Base-by-base conservation (phyloP, 1,140 invertebrate genomes). In the Thereuonema tuberculata region DNA sequence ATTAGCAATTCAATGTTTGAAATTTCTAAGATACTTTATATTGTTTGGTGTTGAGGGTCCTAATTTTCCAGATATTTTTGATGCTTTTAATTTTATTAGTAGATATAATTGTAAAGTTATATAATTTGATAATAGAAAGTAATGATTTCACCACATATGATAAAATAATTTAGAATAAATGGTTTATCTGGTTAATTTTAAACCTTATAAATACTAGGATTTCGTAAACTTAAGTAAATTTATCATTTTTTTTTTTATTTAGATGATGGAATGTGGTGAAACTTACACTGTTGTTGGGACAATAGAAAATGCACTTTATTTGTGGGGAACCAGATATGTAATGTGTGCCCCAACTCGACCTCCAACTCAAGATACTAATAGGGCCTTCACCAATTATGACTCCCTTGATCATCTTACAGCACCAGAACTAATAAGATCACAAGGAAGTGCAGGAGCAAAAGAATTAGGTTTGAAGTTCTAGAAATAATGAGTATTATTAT, bases 261-360 rank as follows among this genome's bases (percentile, higher is more conserved):
- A 81, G 80, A 76, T 75, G 67, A 74, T 81, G 14, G 74, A 78
- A 60, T 84, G 83, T 72, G 82, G 81, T 24, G 77, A 81, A 28
- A 80, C 80, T 31, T 85, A 80, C 65, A 83, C 82, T 1, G 74
- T 84, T 26, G 79, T 80, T 37, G 78, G 77, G 37, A 84, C 82
- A 1, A 70, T 77, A 23, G 79, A 84, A 60, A 84, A 85, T 68
- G 78, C 82, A 58, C 71, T 86, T 1, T 81, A 82, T 55, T 80
- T 85, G 61, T 86, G 84, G 82, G 84, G 84, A 21, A 78, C 81
- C 15, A 72, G 75, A 25, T 72, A 70, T 56, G 72, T 71, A 53
- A 66, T 46, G 46, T 57, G 43, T 27, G 56, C 15, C 29, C 58
- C 59, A 26, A 61, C 52, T 53, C 24, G 55, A 48, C 70, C 73